Base-by-base conservation (phyloP, 1,140 invertebrate species). In the Nephila pilipes region DNA sequence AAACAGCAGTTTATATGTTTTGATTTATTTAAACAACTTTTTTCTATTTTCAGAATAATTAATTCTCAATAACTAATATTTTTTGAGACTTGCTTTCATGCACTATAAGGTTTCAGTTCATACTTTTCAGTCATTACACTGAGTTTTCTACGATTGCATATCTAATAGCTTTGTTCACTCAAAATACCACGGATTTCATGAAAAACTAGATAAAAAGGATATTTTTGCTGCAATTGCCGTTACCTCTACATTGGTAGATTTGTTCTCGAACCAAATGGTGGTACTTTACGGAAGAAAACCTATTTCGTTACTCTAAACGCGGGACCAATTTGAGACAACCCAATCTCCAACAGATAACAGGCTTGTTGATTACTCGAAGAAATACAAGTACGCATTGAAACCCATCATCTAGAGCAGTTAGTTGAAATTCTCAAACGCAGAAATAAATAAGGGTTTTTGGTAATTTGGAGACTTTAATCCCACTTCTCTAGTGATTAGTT, bases 401-500 rank as follows among this genome's bases (percentile, higher is more conserved):
- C 32, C 25, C 65, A 46, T 46, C 29, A 75, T 29, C 65, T 16
- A 32, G 14, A 32, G 60, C 29, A 75, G 65, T 29, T 75, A 14
- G 16, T 29, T 75, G 14, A 29, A 75, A 32, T 75, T 75, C 29
- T 75, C 18, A 32, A 75, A 75, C 14, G 25, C 25, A 75, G 29
- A 75, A 75, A 75, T 75, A 75, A 75, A 75, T 75, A 75, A 75
- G 29, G 16, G 16, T 1, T 10, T 75, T 75, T 16, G 65, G 65
- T 75, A 75, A 75, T 75, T 75, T 75, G 65, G 25, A 75, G 65
- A 75, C 29, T 75, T 75, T 75, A 75, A 75, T 75, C 65, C 65
- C 65, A 75, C 65, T 75, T 25, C 65, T 16, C 65, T 36, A 75
- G 65, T 75, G 65, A 75, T 75, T 75, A 75, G 65, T 32, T 75